A percentile compares a stretch with the other conserved stretches of the same genome.
Conservation (phyloP, 2,888 invertebrate genomes). For the Orthonevra nobilis region DNA sequence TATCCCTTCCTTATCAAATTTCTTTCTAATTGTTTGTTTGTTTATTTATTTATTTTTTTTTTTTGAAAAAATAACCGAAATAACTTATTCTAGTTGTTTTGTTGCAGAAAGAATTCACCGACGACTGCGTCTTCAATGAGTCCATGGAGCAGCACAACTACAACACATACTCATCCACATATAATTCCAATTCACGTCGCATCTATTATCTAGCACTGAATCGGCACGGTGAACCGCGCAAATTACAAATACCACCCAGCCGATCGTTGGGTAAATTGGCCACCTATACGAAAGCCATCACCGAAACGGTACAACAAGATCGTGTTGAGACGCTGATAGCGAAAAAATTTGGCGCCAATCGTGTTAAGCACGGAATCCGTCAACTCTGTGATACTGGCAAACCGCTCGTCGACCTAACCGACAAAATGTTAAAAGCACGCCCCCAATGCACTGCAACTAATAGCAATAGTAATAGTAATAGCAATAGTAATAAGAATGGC, state of each 20-base stretch:
- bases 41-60: too few relatives aligned
- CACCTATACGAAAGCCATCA: slow-evolving; percentile 87
- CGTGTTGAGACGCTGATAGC: slow-evolving; percentile 81
- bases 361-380: slow-evolving; percentile 80
- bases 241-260: slow-evolving; percentile 86
- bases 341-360: slow-evolving; percentile 81
- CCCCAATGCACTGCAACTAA: slow-evolving; percentile 78
- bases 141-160: slow-evolving; percentile 91
- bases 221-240: slow-evolving; percentile 86
- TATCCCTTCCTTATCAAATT: neutral
- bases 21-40: neutral
- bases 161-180: slow-evolving; percentile 90
- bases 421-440: slow-evolving; percentile 80
- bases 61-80: slow-evolving; percentile 73
- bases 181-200: slow-evolving; percentile 86
- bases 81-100: slow-evolving; percentile 76
- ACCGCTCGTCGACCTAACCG: slow-evolving; percentile 79
- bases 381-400: slow-evolving; percentile 81
- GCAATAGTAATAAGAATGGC: slow-evolving; percentile 73
- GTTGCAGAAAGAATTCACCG: slow-evolving; percentile 91
- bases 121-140: slow-evolving; percentile 93
- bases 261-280: slow-evolving; percentile 87
- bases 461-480: slow-evolving; percentile 72
- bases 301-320: slow-evolving; percentile 82
- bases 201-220: slow-evolving; percentile 89